These are phyloP conservation scores for Drosophila punjabiensis DNA, from an alignment of 1,140 invertebrate genomes.

Conservation along the genomic window DNA sequence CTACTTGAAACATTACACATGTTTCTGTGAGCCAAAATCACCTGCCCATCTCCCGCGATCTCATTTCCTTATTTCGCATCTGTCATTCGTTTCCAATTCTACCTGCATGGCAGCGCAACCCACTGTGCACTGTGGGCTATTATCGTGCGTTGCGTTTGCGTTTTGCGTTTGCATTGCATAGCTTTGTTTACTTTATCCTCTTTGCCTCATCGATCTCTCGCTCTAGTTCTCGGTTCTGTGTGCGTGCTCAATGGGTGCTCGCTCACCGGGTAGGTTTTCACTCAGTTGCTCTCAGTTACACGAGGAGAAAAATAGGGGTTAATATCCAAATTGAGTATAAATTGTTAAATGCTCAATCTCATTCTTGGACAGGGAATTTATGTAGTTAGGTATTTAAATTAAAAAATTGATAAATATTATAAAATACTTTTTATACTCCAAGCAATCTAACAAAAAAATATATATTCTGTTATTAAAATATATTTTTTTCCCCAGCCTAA, in stretches of 20 bases:
- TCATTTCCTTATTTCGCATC: constrained; percentile 62
- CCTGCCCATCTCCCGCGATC: constrained; percentile 72
- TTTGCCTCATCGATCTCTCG: constrained; percentile 40
- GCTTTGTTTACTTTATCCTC: constrained; percentile 69
- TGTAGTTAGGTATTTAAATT: no score
- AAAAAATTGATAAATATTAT: no score
- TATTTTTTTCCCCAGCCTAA: no score
- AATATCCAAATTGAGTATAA: no score
- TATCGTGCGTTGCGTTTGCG: constrained; percentile 56
- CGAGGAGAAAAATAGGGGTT: neutral
- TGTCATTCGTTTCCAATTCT: constrained; percentile 44
- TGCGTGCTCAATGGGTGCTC: constrained; percentile 79
- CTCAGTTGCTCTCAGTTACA: constrained; percentile 30
- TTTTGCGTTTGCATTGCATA: constrained; percentile 68
- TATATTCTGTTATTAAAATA: no score
- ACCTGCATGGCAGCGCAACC: constrained; percentile 42
- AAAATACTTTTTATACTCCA: no score
- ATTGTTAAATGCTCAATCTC: no score
- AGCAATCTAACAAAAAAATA: no score
- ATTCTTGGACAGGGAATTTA: no score
- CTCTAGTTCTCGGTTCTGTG: constrained; percentile 61
- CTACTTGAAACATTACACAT: constrained; percentile 21
- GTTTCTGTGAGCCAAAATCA: constrained; percentile 38
- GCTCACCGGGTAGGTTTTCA: constrained; percentile 32
- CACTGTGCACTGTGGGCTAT: constrained; percentile 74